Conservation (phyloP, 2,888 invertebrate species). For the Agrochola litura region DNA sequence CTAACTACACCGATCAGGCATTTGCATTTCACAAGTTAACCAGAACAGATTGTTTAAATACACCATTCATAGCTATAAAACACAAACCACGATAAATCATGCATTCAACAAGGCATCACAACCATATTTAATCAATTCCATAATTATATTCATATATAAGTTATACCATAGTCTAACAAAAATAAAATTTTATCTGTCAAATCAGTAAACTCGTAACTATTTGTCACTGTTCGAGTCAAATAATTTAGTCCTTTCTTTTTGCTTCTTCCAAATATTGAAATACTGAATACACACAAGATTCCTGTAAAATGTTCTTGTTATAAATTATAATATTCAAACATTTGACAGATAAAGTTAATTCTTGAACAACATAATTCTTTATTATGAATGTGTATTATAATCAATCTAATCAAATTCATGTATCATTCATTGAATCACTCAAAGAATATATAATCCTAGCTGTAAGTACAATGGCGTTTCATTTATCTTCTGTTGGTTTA, state of each 20-base stretch:
- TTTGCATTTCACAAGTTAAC: not conserved
- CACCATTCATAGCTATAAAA: not conserved
- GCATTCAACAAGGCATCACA: not conserved
- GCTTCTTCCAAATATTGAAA: not conserved
- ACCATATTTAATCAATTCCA: not conserved
- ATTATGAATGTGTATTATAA: not conserved
- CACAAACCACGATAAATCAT: not conserved
- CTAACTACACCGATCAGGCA: not conserved
- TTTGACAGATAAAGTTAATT: constrained; percentile 32
- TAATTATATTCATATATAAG: not conserved
- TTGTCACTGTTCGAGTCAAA: not conserved
- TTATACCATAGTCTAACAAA: not conserved
- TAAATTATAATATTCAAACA: not conserved
- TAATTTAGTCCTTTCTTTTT: not conserved
- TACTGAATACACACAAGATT: not conserved
- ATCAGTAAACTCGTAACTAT: not conserved
- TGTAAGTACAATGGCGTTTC: constrained; percentile 45
- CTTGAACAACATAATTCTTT: not conserved
- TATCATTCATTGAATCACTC: constrained; percentile 39
- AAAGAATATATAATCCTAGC: constrained; percentile 45
- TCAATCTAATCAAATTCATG: constrained; percentile 21
- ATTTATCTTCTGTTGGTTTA: constrained; percentile 22
- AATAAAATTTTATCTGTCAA: constrained; percentile 36
- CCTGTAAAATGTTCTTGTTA: too few relatives aligned
- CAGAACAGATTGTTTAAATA: not conserved